Percentiles rank a stretch among this genome's conserved stretches.
Evolutionary conservation across 30 jellyfish, hydroid and myxozoan species (phyloP).

Genomic region (Rhopilema esculentum): DNA sequence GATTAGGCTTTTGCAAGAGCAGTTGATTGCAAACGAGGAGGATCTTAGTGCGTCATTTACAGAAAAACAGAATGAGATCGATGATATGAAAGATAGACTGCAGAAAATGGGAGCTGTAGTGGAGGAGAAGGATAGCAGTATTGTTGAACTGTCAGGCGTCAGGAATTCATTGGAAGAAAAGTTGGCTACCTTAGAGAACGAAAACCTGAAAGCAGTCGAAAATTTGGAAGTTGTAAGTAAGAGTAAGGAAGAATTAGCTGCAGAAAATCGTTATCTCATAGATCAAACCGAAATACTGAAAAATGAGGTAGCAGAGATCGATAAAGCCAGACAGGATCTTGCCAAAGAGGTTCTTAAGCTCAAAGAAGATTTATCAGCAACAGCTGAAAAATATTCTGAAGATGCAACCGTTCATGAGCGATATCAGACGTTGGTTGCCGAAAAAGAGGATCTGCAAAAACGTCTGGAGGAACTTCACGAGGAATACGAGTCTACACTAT

Average conservation of each 20-base stretch:
- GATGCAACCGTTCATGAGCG: not conserved
- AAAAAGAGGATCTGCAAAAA: conserved; percentile 10
- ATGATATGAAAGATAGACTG: conserved; percentile 33
- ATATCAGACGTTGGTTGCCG: not conserved
- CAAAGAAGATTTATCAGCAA: conserved; percentile 5
- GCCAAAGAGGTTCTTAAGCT: not conserved
- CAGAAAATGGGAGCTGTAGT: conserved; percentile 15
- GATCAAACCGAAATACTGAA: not conserved
- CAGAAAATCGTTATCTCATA: conserved; percentile 5
- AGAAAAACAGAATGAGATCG: conserved; percentile 51
- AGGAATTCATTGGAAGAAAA: conserved; percentile 9
- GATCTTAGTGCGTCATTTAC: conserved; percentile 35
- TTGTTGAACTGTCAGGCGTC: conserved; percentile 10
- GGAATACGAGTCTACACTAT: not conserved
- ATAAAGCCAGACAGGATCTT: not conserved
- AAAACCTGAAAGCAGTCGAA: not conserved
- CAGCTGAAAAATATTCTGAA: not conserved
- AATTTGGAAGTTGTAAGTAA: not conserved
- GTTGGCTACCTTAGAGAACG: not conserved
- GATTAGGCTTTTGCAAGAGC: conserved; percentile 40
- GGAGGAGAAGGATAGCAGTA: conserved; percentile 25
- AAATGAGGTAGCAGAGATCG: not conserved
- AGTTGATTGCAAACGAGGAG: conserved; percentile 62
- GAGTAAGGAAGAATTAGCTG: not conserved
- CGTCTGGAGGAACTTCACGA: conserved; percentile 1